Percentiles rank a stretch among this genome's conserved stretches.
phyloP scores from a whole-genome alignment of 2,113 vertebrate species.

The Gopherus evgoodei region DNA sequence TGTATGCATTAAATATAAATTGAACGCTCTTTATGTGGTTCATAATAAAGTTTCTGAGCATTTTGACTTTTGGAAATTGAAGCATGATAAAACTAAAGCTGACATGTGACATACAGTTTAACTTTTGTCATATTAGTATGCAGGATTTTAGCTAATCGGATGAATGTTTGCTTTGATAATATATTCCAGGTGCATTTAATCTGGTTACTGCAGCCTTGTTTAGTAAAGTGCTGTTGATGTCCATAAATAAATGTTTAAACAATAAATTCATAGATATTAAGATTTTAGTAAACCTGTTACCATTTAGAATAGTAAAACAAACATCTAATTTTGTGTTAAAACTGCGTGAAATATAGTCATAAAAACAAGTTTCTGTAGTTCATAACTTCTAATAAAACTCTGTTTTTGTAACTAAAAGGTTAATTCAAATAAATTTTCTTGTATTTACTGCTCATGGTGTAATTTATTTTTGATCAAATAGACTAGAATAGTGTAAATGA shows the following conservation, averaged over 20 bases:
- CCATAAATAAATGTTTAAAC: neutral
- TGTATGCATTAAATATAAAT: neutral
- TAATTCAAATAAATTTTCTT: slow-evolving; percentile 54
- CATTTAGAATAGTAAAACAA: neutral
- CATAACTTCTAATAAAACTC: slow-evolving; percentile 59
- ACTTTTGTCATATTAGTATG: neutral
- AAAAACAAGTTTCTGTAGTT: slow-evolving; percentile 45
- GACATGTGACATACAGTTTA: neutral
- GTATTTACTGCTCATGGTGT: slow-evolving; percentile 42
- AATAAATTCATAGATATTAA: slow-evolving; percentile 32
- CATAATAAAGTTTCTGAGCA: neutral
- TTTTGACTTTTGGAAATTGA: neutral
- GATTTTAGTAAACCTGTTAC: slow-evolving; percentile 45
- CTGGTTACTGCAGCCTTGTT: neutral
- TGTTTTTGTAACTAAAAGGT: slow-evolving; percentile 50
- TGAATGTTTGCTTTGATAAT: neutral
- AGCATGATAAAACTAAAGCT: neutral
- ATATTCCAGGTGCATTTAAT: neutral
- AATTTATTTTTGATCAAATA: slow-evolving; percentile 30
- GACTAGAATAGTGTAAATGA: neutral
- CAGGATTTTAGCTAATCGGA: neutral
- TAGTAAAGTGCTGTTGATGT: slow-evolving; percentile 25
- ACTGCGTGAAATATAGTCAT: slow-evolving; percentile 30
- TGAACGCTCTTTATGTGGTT: neutral
- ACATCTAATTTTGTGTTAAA: slow-evolving; percentile 53